A percentile compares a stretch with the other conserved stretches of the same genome.
Evolutionary conservation across 2,113 vertebrate genomes (phyloP).

Genomic region (Lophura nycthemera): DNA sequence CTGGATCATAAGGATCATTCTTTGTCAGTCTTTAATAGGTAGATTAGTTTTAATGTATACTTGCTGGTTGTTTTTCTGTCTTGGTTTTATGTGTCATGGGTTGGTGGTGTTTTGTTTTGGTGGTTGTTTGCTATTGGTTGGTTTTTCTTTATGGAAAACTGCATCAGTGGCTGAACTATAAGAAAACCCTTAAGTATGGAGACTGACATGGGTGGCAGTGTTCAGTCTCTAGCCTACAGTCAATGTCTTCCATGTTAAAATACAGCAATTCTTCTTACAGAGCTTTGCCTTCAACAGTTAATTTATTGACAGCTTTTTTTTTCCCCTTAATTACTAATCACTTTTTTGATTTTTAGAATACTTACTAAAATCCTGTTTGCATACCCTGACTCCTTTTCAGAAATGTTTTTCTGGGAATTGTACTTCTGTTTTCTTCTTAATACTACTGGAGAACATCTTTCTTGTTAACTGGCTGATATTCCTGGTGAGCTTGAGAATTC

Average conservation of each 20-base stretch:
- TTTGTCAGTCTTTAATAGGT: neutral
- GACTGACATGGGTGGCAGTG: neutral
- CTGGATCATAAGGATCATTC: neutral
- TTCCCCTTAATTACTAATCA: neutral
- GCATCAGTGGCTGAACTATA: neutral
- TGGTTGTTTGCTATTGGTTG: neutral
- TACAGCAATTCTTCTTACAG: neutral
- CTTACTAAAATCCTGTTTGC: neutral
- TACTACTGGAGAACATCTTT: neutral
- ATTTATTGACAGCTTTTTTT: neutral
- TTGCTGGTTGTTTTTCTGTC: neutral
- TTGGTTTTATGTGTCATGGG: neutral
- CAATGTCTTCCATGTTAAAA: neutral
- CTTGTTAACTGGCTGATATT: neutral
- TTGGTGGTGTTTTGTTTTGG: no score
- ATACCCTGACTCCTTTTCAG: neutral
- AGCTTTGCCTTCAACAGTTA: neutral
- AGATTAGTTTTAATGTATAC: neutral
- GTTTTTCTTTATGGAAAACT: neutral
- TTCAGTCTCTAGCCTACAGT: neutral
- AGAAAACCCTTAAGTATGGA: neutral
- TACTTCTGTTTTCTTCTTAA: no score
- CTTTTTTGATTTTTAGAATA: neutral
- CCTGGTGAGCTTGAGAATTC: neutral
- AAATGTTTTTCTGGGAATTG: conserved; percentile 15